Evolutionary conservation across 2,113 vertebrate species (phyloP), one percentile per base, ranked within the genome.

Genomic region (Emydocephalus ijimae): DNA sequence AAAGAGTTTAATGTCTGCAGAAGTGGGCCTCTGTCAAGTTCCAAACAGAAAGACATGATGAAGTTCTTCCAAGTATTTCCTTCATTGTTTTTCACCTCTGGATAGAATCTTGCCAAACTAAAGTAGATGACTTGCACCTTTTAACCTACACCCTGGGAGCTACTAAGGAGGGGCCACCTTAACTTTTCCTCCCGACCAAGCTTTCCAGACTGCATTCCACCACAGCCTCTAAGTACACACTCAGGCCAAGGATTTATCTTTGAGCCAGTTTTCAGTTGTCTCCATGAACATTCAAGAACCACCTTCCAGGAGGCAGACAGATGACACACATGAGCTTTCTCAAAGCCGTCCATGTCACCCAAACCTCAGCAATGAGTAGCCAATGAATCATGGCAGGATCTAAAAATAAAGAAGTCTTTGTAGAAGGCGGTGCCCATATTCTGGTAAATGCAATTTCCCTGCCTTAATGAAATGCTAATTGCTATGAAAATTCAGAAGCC

Each of bases 381-480:
- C 94, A 96, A 94, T 96, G 95, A 96, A 95, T 96, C 96, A 96
- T 93, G 50, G 91, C 95, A 95, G 93, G 90, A 95, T 96, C 95
- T 96, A 95, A 96, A 96, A 96, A 97, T 96, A 96, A 97, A 96
- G 55, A 50, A 87, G 94, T 43, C 88, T 57, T 34, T 24, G 88
- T 39, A 61, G 93, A 95, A 95, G 95, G 95, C 93, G 88, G 90
- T 95, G 93, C 94, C 94, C 95, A 94, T 95, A 94, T 97, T 96
- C 94, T 56, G 89, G 96, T 94, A 97, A 97, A 98, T 96, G 93
- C 95, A 97, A 96, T 97, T 96, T 96, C 97, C 96, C 94, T 91
- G 95, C 96, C 95, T 97, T 97, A 97, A 97, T 98, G 96, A 97
- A 97, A 97, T 96, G 94, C 93, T 98, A 97, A 98, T 97, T 97